Evolutionary conservation across 2,888 invertebrate genomes (phyloP).

Genomic region (Alentia gelatinosa): DNA sequence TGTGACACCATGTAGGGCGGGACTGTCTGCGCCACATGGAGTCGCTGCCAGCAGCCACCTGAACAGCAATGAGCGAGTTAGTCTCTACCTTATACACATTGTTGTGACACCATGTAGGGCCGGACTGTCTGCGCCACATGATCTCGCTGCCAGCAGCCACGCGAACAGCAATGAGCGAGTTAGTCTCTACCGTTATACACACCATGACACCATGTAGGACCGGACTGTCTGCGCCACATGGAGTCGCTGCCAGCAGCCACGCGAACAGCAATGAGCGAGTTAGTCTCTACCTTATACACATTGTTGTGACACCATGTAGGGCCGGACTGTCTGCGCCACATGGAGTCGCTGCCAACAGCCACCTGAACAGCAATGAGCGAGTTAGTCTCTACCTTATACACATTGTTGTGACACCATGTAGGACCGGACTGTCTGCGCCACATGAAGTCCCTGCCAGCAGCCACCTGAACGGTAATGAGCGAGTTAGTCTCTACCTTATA

Average conservation of each 20-base stretch:
- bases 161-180: slow-evolving; percentile 80
- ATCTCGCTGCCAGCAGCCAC: slow-evolving; percentile 87
- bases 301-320: slow-evolving; percentile 95
- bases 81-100: too few relatives aligned
- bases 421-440: slow-evolving; percentile 91
- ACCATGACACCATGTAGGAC: slow-evolving; percentile 95
- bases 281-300: too few relatives aligned
- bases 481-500: too few relatives aligned
- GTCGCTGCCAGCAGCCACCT: slow-evolving; percentile 88
- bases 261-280: slow-evolving; percentile 80
- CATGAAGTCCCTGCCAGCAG: slow-evolving; percentile 87
- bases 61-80: slow-evolving; percentile 57
- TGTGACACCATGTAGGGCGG: slow-evolving; percentile 96
- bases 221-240: slow-evolving; percentile 91
- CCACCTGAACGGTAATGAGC: slow-evolving; percentile 84
- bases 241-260: slow-evolving; percentile 87
- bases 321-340: slow-evolving; percentile 91
- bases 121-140: slow-evolving; percentile 91
- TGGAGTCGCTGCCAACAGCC: slow-evolving; percentile 88
- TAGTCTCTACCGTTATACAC: too few relatives aligned
- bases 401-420: slow-evolving; percentile 96
- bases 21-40: slow-evolving; percentile 90
- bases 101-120: slow-evolving; percentile 95
- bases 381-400: too few relatives aligned
- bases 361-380: slow-evolving; percentile 81